phyloP scores from a whole-genome alignment of 2,888 invertebrate species.

The Ochropleura leucogaster region DNA sequence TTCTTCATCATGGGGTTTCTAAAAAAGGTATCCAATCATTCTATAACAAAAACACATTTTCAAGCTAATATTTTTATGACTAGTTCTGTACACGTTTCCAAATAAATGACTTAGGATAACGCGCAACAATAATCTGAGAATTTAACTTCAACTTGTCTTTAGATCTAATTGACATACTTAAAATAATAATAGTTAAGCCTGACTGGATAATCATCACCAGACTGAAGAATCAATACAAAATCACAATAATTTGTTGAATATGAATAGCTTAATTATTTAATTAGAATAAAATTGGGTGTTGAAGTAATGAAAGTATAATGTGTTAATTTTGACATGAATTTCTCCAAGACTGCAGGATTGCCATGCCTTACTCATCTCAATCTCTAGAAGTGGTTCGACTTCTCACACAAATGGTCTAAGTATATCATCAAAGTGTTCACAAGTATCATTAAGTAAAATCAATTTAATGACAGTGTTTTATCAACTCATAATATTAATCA shows the following conservation, averaged over 20 bases:
- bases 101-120: constrained; percentile 28
- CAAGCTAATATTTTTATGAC: constrained; percentile 6
- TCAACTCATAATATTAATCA: constrained; percentile 45
- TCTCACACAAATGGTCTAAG: constrained; percentile 52
- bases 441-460: constrained; percentile 59
- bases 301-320: constrained; percentile 51
- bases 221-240: constrained; percentile 53
- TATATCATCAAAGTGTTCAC: constrained; percentile 60
- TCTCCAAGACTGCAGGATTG: constrained; percentile 74
- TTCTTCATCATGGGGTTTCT: constrained; percentile 23
- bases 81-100: constrained; percentile 27
- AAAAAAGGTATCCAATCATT: constrained; percentile 22
- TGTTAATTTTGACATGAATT: constrained; percentile 61
- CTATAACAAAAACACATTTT: constrained; percentile 52
- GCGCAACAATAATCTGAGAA: constrained; percentile 30
- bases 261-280: constrained; percentile 68
- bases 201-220: constrained; percentile 28
- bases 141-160: constrained; percentile 43
- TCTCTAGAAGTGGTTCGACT: constrained; percentile 47
- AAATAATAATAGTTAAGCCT: constrained; percentile 14
- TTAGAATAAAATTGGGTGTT: constrained; percentile 58
- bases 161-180: constrained; percentile 7
- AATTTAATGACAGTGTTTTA: constrained; percentile 52
- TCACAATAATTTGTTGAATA: constrained; percentile 50
- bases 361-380: constrained; percentile 70